Evolutionary conservation across 37 sponge, comb jelly and placozoan genomes (phyloP).

Genomic region (Oscarella lobularis): DNA sequence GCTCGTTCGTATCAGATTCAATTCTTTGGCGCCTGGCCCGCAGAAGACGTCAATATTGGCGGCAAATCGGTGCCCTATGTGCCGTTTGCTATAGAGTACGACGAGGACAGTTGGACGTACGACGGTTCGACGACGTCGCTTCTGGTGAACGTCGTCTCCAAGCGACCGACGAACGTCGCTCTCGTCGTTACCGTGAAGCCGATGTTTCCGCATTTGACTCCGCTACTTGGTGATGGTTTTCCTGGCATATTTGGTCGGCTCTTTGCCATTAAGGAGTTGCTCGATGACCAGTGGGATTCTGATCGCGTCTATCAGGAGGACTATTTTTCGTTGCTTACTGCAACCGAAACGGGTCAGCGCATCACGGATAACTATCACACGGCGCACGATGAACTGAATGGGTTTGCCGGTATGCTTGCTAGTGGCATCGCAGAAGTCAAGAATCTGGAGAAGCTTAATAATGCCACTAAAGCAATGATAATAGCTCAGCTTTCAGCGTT

Average conservation of each 20-base stretch:
- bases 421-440: neutral
- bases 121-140: slow-evolving; percentile 37
- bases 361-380: slow-evolving; percentile 29
- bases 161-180: neutral
- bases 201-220: neutral
- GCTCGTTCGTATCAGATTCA: slow-evolving; percentile 26
- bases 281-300: slow-evolving; percentile 26
- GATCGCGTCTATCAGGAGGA: slow-evolving; percentile 26
- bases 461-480: neutral
- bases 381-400: neutral
- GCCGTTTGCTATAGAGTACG: slow-evolving; percentile 6
- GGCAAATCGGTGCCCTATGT: slow-evolving; percentile 11
- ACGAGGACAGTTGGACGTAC: slow-evolving; percentile 36
- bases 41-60: slow-evolving; percentile 13
- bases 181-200: slow-evolving; percentile 11
- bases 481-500: neutral
- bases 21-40: slow-evolving; percentile 30
- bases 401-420: neutral
- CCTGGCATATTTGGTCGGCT: slow-evolving; percentile 17
- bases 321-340: slow-evolving; percentile 35
- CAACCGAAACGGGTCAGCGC: slow-evolving; percentile 28
- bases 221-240: slow-evolving; percentile 15
- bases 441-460: neutral
- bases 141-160: slow-evolving; percentile 14
- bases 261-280: slow-evolving; percentile 17